Evolutionary conservation across 1,140 invertebrate species (phyloP), one percentile per base, ranked within the genome.

Genomic region (Brachionus calyciflorus): DNA sequence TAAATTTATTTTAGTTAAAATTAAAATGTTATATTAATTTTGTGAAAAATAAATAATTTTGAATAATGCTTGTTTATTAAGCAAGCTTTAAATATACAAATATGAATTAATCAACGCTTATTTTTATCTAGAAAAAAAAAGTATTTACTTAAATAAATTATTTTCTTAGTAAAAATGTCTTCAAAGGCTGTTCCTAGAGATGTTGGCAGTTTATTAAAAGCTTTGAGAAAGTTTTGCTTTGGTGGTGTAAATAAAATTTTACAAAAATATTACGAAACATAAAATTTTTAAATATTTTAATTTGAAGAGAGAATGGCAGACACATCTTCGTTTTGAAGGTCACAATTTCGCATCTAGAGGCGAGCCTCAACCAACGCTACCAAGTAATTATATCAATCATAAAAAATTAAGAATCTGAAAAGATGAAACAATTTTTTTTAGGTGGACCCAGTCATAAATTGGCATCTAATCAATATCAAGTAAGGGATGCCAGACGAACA

Each of bases 241-340:
- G 69, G 69, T n/a, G 69, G 69, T 19, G 69, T 73, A 30, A 10
- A 21, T 40, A 24, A 26, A 53, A n/a, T 70, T 73, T 49, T 17
- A 37, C 4, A 37, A 9, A 37, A 5, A 5, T 37, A 37, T 5
- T 37, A n/a, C 33, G 33, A 41, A 3, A 41, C n/a, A 30, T n/a
- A 40, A 51, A 33, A 4, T 30, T 73, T 30, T 12, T 21, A 41
- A 51, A 73, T 73, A 37, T 5, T 37, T 21, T 19, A 17, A 17
- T 24, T 46, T 51, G 1, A 46, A 73, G 69, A 33, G 69, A 51
- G 69, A 73, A 30, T 55, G 28, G 28, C 37, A 73, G 51, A 73
- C 69, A 3, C 69, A 73, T 55, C n/a, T 73, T 5, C 69, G 69
- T 30, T 73, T 73, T n/a, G 69, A 73, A 30, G 69, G 37, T n/a